These are phyloP conservation scores for Thymelicus sylvestris DNA, from an alignment of 2,888 invertebrate species.

Conservation along the genomic window DNA sequence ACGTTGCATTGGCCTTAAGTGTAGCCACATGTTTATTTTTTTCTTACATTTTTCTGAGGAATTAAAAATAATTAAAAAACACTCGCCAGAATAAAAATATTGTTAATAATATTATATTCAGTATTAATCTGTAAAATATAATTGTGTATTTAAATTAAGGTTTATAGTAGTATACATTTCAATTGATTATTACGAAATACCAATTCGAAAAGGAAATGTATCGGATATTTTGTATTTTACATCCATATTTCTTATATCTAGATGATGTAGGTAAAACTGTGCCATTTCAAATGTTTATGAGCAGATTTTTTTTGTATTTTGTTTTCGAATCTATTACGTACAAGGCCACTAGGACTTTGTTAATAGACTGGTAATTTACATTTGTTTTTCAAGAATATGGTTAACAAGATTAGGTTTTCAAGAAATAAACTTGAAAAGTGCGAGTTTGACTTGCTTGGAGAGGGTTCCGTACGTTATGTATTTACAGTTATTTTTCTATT, in stretches of 20 bases:
- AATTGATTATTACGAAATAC: conserved; percentile 11
- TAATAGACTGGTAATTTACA: not conserved
- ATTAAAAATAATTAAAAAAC: conserved; percentile 6
- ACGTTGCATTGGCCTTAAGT: too few species aligned
- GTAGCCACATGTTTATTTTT: too few species aligned
- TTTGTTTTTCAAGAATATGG: not conserved
- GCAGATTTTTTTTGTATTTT: conserved; percentile 3
- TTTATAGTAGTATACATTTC: conserved; percentile 22
- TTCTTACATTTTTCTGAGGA: not conserved
- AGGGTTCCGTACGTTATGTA: too few species aligned
- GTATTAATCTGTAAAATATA: conserved; percentile 67
- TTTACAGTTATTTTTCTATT: too few species aligned
- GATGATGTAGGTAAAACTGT: conserved; percentile 38
- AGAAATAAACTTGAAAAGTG: too few species aligned
- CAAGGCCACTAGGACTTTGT: not conserved
- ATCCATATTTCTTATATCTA: conserved; percentile 35
- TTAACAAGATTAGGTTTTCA: too few species aligned
- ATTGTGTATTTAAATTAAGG: conserved; percentile 38
- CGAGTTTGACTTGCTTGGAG: too few species aligned
- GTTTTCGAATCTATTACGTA: not conserved
- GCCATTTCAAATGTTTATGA: conserved; percentile 33
- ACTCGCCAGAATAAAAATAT: conserved; percentile 20
- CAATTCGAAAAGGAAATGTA: conserved; percentile 22
- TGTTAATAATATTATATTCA: conserved; percentile 56
- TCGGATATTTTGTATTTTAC: conserved; percentile 26